Evolutionary conservation across 2,888 invertebrate species (phyloP).

Genomic region (Diabrotica balteata): DNA sequence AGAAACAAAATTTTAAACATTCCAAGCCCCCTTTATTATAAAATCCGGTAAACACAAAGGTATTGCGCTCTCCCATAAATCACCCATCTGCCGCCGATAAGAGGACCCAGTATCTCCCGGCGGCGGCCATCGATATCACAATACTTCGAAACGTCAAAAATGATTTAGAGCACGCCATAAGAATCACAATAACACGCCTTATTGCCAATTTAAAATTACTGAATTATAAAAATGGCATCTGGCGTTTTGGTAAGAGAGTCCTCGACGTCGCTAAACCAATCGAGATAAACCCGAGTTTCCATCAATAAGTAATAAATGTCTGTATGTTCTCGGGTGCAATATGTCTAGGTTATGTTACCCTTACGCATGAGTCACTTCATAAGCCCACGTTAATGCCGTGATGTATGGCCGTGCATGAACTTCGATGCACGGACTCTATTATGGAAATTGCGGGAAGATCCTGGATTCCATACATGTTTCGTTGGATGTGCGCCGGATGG

Average conservation of each 20-base stretch:
- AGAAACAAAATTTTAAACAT: conserved; percentile 26
- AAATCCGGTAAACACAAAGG: conserved; percentile 23
- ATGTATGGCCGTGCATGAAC: conserved; percentile 50
- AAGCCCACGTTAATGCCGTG: conserved; percentile 52
- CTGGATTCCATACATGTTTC: conserved; percentile 29
- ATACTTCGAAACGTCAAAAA: conserved; percentile 53
- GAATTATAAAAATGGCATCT: conserved; percentile 54
- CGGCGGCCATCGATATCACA: conserved; percentile 41
- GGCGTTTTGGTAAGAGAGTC: conserved; percentile 46
- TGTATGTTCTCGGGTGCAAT: conserved; percentile 48
- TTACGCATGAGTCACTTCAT: conserved; percentile 54
- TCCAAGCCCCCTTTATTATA: conserved; percentile 22
- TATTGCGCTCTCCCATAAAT: conserved; percentile 38
- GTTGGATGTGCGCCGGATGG: not conserved
- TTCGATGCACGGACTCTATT: conserved; percentile 48
- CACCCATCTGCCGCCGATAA: conserved; percentile 49
- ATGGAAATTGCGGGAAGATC: conserved; percentile 45
- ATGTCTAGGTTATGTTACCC: conserved; percentile 48
- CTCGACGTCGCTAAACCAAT: conserved; percentile 51
- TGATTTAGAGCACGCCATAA: conserved; percentile 50
- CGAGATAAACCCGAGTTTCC: conserved; percentile 49
- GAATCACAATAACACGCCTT: conserved; percentile 50
- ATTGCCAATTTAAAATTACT: conserved; percentile 49
- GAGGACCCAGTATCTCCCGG: conserved; percentile 46
- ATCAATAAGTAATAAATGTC: conserved; percentile 55